Evolutionary conservation across 2,797 vertebrate species (phyloP), one percentile per base, ranked within the genome.

Genomic region (Sebastes oblongus): DNA sequence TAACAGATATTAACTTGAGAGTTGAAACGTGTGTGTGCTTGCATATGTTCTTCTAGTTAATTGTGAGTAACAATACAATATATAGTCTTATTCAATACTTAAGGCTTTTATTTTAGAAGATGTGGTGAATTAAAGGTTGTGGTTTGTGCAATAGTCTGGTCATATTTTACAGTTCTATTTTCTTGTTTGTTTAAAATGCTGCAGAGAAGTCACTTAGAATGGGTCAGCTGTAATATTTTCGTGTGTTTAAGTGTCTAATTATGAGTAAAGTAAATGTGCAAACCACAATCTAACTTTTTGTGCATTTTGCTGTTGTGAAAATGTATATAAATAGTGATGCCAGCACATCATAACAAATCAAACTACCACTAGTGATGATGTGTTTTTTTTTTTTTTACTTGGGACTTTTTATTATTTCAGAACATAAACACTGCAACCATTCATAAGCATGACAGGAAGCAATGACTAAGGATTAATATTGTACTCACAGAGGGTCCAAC

Each of bases 401-500:
- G 20, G 1, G 22, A 27, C 46, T 0, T 42, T 66, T 27, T 18
- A 8, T 66, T 4, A 13, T 71, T 42, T 56, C 4, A 42, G 8
- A 73, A 20, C n/a, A 7, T 1, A 69, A 65, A 58, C 4, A 6
- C n/a, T 25, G 12, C 24, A 54, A 18, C 4, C 2, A 16, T 66
- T 50, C 1, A 29, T 29, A 7, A 30, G 8, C 29, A 34, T 18
- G 25, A 34, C 8, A 4, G 16, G 3, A 66, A 50, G 18, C 16
- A 50, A 50, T 20, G 16, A 20, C 16, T 50, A 8, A 50, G 42
- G 16, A 18, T 66, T 4, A 34, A 69, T 25, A 25, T 32, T 80
- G 74, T 91, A 97, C 98, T 99, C 88, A 99, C 98, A 50, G 95
- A 88, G 46, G 98, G 94, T 67, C 98, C 98, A 20, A 97, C 96